Evolutionary conservation across 2,888 invertebrate genomes (phyloP).

Genomic region (Drosophila meridiana): DNA sequence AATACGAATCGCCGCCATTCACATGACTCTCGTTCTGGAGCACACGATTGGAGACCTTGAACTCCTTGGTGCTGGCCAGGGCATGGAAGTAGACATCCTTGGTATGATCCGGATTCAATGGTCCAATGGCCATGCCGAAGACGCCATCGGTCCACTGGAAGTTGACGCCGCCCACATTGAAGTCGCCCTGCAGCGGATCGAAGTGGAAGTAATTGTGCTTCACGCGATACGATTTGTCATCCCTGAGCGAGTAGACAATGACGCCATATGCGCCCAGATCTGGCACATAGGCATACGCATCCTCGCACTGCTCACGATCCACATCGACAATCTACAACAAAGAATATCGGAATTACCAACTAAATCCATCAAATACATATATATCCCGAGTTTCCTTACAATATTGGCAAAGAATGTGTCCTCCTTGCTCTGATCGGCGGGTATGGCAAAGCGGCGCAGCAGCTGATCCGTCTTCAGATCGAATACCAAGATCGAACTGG

Average conservation of each 20-base stretch:
- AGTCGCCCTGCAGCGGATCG: conserved; percentile 91
- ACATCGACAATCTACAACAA: conserved; percentile 88
- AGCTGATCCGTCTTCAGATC: conserved; percentile 91
- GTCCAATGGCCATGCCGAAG: conserved; percentile 90
- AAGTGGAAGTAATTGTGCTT: conserved; percentile 94
- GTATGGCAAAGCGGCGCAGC: conserved; percentile 89
- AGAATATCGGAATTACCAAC: neutral
- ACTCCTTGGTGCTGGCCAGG: conserved; percentile 92
- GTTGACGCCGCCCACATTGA: conserved; percentile 91
- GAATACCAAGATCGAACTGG: conserved; percentile 88
- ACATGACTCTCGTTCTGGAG: conserved; percentile 90
- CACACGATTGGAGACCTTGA: conserved; percentile 90
- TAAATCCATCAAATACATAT: too few relatives aligned
- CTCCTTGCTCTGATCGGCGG: conserved; percentile 89
- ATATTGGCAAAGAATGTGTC: conserved; percentile 93
- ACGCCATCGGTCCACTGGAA: conserved; percentile 96
- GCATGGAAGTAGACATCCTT: conserved; percentile 93
- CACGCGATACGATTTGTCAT: conserved; percentile 92
- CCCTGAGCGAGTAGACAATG: conserved; percentile 91
- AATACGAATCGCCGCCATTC: conserved; percentile 88
- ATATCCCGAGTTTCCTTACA: conserved; percentile 85
- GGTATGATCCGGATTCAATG: conserved; percentile 86
- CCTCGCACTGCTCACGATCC: conserved; percentile 89
- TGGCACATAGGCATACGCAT: conserved; percentile 91
- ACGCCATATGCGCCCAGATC: conserved; percentile 91